Evolutionary conservation across 2,797 vertebrate genomes (phyloP).

Genomic region (Acropternis orthonyx): DNA sequence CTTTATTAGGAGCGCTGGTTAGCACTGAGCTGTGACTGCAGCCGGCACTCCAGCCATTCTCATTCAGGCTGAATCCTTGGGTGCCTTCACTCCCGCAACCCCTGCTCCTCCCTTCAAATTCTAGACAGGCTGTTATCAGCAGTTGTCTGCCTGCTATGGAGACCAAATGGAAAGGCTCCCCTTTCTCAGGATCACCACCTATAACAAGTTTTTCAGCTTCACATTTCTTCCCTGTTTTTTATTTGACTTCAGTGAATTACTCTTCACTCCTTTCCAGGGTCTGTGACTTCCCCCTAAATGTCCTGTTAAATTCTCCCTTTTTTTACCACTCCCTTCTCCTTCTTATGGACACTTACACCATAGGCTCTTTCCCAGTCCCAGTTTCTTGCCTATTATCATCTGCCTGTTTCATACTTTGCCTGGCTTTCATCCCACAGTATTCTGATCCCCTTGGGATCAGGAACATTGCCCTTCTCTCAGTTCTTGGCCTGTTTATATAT

Average conservation of each 20-base stretch:
- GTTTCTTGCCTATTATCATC: neutral
- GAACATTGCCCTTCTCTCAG: neutral
- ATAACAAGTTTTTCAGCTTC: constrained; percentile 28
- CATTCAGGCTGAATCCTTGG: constrained; percentile 55
- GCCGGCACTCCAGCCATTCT: constrained; percentile 54
- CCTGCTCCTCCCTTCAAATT: constrained; percentile 52
- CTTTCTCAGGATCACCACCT: constrained; percentile 48
- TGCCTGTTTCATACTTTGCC: neutral
- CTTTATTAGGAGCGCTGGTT: neutral
- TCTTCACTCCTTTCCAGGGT: neutral
- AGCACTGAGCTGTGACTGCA: constrained; percentile 9
- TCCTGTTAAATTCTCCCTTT: neutral
- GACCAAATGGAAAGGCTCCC: constrained; percentile 52
- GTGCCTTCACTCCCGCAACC: constrained; percentile 4
- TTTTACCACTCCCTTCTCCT: neutral
- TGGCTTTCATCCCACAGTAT: neutral
- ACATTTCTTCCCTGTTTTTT: neutral
- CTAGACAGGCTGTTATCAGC: constrained; percentile 51
- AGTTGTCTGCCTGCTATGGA: constrained; percentile 51
- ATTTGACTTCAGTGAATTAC: neutral
- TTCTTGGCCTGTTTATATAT: neutral
- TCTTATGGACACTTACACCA: neutral
- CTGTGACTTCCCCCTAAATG: neutral
- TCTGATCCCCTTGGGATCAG: neutral
- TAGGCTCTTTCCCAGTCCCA: neutral